Evolutionary conservation across 1,140 invertebrate species (phyloP).

Genomic region (Ips typographus): DNA sequence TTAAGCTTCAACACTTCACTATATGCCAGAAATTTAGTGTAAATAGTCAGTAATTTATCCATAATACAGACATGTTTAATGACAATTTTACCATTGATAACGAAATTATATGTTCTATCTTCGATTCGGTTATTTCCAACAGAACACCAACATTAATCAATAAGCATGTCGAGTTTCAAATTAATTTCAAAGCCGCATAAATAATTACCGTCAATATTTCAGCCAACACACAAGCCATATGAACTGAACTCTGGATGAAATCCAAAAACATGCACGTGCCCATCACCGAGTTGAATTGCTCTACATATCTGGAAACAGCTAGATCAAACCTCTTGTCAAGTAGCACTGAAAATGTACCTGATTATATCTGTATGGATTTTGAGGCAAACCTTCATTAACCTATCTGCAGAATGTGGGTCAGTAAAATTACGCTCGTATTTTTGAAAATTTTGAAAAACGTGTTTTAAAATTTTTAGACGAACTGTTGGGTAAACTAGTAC

Average conservation of each 20-base stretch:
- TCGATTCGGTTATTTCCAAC: not conserved
- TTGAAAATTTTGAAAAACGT: not conserved
- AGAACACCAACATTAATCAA: not conserved
- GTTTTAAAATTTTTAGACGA: conserved; percentile 5
- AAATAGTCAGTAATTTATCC: not conserved
- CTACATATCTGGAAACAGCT: not conserved
- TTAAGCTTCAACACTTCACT: too few species aligned
- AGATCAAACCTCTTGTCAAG: too few species aligned
- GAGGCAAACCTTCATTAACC: not conserved
- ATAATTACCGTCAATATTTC: conserved; percentile 12
- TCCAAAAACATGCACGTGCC: conserved; percentile 14
- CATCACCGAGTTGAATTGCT: conserved; percentile 4
- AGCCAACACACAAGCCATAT: conserved; percentile 12
- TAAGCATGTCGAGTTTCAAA: not conserved
- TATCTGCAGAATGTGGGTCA: not conserved
- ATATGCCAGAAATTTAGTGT: not conserved
- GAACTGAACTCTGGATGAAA: conserved; percentile 16
- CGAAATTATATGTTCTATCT: not conserved
- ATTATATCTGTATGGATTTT: not conserved
- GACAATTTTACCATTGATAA: conserved; percentile 4
- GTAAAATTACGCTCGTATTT: not conserved
- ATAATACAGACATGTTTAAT: not conserved
- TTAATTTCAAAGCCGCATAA: not conserved
- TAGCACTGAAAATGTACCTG: too few species aligned
- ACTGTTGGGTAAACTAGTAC: conserved; percentile 9